phyloP scores from a whole-genome alignment of 2,888 invertebrate genomes.

The Melinaea menophilus region DNA sequence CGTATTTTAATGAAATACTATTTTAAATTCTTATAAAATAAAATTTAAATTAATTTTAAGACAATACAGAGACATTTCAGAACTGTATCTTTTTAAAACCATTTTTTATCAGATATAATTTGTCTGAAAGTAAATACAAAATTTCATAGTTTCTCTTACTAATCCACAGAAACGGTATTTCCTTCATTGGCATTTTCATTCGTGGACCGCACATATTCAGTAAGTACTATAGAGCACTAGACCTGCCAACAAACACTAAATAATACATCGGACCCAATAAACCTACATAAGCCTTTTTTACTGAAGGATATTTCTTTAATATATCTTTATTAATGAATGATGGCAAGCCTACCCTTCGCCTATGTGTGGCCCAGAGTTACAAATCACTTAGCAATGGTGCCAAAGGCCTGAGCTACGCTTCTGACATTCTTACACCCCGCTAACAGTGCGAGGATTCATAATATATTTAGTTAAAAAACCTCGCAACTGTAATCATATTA shows the following conservation, averaged over 20 bases:
- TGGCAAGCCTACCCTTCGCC: background rate
- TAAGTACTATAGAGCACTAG: background rate
- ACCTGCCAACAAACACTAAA: background rate
- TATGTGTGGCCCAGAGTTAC: conserved; percentile 16
- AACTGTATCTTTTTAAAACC: too few species aligned
- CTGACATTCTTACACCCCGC: conserved; percentile 75
- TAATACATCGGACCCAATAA: background rate
- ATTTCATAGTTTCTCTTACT: background rate
- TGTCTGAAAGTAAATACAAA: background rate
- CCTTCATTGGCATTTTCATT: conserved; percentile 28
- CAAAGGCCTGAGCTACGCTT: conserved; percentile 68
- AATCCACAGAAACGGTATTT: conserved; percentile 33
- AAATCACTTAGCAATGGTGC: conserved; percentile 47
- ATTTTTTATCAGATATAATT: too few species aligned
- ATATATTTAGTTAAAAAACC: conserved; percentile 45
- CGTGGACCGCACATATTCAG: background rate
- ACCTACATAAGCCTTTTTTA: too few species aligned
- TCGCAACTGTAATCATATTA: conserved; percentile 62
- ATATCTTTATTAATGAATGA: background rate
- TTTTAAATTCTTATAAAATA: too few species aligned
- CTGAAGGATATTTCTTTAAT: too few species aligned
- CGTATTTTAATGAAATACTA: background rate
- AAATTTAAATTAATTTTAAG: too few species aligned
- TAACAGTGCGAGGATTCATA: conserved; percentile 63
- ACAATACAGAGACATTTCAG: too few species aligned